Evolutionary conservation across 2,113 vertebrate genomes (phyloP), one percentile per base, ranked within the genome.

Genomic region (Siniperca knerii): DNA sequence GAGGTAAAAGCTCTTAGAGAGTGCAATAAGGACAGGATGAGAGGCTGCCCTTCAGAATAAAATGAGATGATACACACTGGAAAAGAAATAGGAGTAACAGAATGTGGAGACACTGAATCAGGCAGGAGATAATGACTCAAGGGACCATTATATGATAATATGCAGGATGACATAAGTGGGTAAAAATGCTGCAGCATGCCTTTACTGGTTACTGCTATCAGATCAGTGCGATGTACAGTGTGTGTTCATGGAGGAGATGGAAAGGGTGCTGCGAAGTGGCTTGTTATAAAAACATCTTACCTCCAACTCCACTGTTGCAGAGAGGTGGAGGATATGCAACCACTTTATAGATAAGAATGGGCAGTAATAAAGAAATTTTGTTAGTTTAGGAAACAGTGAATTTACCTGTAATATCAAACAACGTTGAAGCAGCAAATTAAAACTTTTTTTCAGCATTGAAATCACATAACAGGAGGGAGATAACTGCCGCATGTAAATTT

Each of bases 291-390:
- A 66, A 77, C 18, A 35, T 75, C 95, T 96, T 95, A 96, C 96
- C 95, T 95, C 91, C 93, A 66, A 92, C 89, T 72, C 89, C 94
- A 91, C 94, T 95, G 87, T 92, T 93, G 94, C 95, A 95, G 87
- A 95, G 84, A 77, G 94, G 88, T 84, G 94, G 93, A 90, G 95
- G 95, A 84, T 95, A 95, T 62, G 95, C 93, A 77, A 96, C 95
- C 85, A 96, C 96, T 96, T 88, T 82, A 87, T 52, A 81, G 77
- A 86, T 62, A 86, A 71, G 52, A 90, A 87, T 6, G 64, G 65
- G 86, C 69, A 87, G 81, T 55, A 67, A 90, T 54, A 81, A 84
- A 87, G 62, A 91, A 52, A 84, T 65, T 81, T 37, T 58, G 79
- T 92, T 91, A 91, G 80, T 81, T 57, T 58, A 13, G 70, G 33